phyloP scores from a whole-genome alignment of 2,888 invertebrate species.

The Drosophila anceps region DNA sequence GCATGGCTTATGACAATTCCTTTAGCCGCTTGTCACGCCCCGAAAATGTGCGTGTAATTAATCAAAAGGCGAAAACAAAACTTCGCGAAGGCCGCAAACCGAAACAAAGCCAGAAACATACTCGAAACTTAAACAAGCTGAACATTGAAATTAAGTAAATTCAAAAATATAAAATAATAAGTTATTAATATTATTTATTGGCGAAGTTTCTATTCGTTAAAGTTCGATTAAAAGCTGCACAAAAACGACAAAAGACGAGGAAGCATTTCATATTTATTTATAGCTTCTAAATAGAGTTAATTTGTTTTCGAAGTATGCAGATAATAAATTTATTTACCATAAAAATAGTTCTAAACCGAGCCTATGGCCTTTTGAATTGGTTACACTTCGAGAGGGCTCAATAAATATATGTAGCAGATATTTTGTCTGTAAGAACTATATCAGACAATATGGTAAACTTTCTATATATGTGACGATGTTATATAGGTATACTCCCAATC shows the following conservation, averaged over 20 bases:
- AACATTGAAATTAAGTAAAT: background rate
- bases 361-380: too few relatives aligned
- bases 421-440: too few relatives aligned
- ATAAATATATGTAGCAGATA: too few relatives aligned
- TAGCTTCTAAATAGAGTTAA: background rate
- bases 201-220: background rate
- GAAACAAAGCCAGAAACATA: background rate
- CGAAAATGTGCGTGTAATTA: slow-evolving; percentile 57
- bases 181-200: background rate
- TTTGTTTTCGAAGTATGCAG: background rate
- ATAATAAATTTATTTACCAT: background rate
- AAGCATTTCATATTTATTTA: background rate
- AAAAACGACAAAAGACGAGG: background rate
- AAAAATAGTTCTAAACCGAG: background rate
- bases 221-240: background rate
- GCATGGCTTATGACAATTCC: slow-evolving; percentile 59
- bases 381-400: too few relatives aligned
- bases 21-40: slow-evolving; percentile 56
- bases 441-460: too few relatives aligned
- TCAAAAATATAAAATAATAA: background rate
- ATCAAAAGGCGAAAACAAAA: slow-evolving; percentile 44
- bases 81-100: background rate
- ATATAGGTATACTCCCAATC: too few relatives aligned
- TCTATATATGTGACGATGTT: too few relatives aligned
- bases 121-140: background rate